A percentile compares a stretch with the other conserved stretches of the same genome.
Evolutionary conservation across 2,113 vertebrate genomes (phyloP).

Genomic region (Acinonyx jubatus): DNA sequence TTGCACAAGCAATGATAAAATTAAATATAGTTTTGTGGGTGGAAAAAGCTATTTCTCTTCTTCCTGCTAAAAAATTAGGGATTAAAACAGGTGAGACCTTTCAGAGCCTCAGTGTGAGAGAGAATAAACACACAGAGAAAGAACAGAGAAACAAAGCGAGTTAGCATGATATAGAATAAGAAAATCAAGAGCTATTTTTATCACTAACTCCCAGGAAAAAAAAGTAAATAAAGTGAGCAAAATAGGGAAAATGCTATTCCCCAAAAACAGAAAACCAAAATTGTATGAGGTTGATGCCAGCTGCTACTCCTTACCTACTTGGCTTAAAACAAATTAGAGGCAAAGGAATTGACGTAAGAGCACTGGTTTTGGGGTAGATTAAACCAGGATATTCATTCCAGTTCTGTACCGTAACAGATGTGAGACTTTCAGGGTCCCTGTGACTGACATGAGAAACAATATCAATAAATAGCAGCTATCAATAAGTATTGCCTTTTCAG

Average conservation of each 20-base stretch:
- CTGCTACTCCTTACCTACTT: background rate
- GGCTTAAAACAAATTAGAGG: background rate
- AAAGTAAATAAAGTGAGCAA: background rate
- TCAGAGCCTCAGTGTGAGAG: background rate
- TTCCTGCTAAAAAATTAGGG: constrained; percentile 39
- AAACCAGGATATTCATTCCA: background rate
- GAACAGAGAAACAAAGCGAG: background rate
- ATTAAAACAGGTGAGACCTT: constrained; percentile 32
- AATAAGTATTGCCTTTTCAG: background rate
- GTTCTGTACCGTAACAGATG: background rate
- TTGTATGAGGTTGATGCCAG: background rate
- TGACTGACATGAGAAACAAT: background rate
- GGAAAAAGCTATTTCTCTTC: constrained; percentile 50
- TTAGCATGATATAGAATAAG: background rate
- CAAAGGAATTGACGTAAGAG: background rate
- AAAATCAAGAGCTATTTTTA: background rate
- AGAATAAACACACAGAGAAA: background rate
- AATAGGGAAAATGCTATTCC: background rate
- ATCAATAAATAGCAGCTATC: background rate
- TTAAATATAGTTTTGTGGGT: constrained; percentile 42
- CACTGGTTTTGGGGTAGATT: background rate
- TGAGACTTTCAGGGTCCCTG: background rate
- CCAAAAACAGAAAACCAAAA: constrained; percentile 19
- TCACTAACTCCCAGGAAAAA: background rate
- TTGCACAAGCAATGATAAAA: constrained; percentile 74